Base-by-base conservation (phyloP, 2,113 vertebrate genomes). In the Bambusicola thoracicus region DNA sequence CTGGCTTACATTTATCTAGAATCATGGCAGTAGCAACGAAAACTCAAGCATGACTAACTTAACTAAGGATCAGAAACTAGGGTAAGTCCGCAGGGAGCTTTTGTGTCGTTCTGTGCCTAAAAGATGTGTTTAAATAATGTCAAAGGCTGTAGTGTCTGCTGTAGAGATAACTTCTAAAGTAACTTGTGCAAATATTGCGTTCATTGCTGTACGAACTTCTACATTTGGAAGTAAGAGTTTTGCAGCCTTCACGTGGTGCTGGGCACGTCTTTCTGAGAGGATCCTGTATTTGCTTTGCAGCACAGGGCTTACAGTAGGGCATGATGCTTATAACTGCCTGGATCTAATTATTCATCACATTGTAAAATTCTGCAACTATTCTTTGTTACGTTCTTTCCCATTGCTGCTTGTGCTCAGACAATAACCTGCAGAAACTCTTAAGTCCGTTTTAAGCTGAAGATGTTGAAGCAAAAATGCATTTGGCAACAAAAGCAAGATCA, bases 271-370 rank as follows among this genome's bases (percentile, higher is more conserved):
- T 62, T 40, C 82, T 84, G 6, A 22, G 63, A 4, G 1, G 27
- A 3, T 40, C 7, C 0, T 34, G 2, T 16, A 36, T 73, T 51
- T 0, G 0, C 46, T 77, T 66, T 78, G 41, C 38, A n/a, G 41
- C n/a, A 24, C 21, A 20, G 44, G 5, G 19, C 70, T 87, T 30
- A 15, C 30, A 70, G 51, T 34, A 63, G 61, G 2, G 8, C 25
- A 5, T 29, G 27, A 11, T 69, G n/a, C n/a, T 76, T 41, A 81
- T 56, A 40, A 44, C 46, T 72, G 36, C 20, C 43, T 24, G 69
- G 27, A 20, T 68, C 11, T 20, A 58, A 27, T 29, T 46, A 19
- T 72, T 89, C 25, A 48, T 65, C n/a, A 19, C 6, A 5, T 2
- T 38, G 25, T 56, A 40, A 78, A 70, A 72, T 81, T 78, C 34